These are phyloP conservation scores for Marmota monax DNA, from an alignment of 2,113 vertebrate species.

Conservation along the genomic window DNA sequence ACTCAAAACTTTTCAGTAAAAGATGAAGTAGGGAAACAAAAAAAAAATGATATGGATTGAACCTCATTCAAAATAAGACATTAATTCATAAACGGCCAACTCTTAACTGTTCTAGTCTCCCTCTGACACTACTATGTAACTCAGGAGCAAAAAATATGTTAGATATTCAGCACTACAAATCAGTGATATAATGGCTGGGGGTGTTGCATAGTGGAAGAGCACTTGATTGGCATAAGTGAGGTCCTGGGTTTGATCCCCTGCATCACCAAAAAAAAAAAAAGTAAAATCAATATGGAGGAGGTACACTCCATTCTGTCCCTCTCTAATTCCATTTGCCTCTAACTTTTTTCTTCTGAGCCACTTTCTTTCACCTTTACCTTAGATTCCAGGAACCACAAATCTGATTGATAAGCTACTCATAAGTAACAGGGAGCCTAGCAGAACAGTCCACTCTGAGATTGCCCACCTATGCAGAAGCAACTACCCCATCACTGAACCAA, in stretches of 20 bases:
- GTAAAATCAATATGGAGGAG: neutral
- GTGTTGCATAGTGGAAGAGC: neutral
- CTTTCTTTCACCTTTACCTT: neutral
- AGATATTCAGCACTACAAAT: neutral
- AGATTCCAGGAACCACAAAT: neutral
- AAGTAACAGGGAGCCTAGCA: neutral
- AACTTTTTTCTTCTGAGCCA: neutral
- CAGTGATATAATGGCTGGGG: neutral
- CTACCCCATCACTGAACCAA: neutral
- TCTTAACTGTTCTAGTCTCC: constrained; percentile 2
- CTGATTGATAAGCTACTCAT: neutral
- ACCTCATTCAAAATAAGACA: constrained; percentile 48
- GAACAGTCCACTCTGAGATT: neutral
- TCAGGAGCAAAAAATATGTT: constrained; percentile 6
- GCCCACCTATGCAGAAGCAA: neutral
- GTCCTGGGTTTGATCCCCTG: neutral
- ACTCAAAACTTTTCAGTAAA: neutral
- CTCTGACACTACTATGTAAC: neutral
- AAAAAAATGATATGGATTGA: constrained; percentile 15
- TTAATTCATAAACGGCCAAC: constrained; percentile 25
- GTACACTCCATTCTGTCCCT: neutral
- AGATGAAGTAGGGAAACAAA: neutral
- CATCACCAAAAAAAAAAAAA: neutral
- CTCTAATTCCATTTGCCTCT: neutral
- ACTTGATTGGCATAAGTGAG: neutral